phyloP scores from a whole-genome alignment of 2,888 invertebrate species.

The Heteromurus nitidus region DNA sequence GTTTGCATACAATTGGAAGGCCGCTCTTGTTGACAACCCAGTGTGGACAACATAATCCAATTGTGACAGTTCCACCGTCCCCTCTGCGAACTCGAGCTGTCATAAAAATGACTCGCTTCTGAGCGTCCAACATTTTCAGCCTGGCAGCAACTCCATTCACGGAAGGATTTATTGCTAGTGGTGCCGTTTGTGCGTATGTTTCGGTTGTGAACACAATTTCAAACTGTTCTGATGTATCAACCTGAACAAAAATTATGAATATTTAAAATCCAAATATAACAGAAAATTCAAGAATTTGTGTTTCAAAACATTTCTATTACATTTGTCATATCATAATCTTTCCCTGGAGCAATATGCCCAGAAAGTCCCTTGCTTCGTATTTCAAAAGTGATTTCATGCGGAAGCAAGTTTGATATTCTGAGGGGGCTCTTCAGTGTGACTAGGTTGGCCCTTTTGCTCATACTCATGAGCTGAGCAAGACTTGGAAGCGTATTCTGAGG shows the following conservation, averaged over 20 bases:
- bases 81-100: slow-evolving; percentile 81
- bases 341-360: slow-evolving; percentile 76
- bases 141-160: slow-evolving; percentile 80
- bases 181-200: slow-evolving; percentile 85
- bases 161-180: slow-evolving; percentile 78
- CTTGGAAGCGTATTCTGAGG: slow-evolving; percentile 61
- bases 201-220: slow-evolving; percentile 88
- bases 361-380: slow-evolving; percentile 75
- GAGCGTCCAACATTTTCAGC: slow-evolving; percentile 85
- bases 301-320: slow-evolving; percentile 73
- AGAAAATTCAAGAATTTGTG: neutral
- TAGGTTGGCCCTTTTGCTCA: slow-evolving; percentile 87
- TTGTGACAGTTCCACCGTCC: slow-evolving; percentile 81
- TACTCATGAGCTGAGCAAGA: slow-evolving; percentile 64
- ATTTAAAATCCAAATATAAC: neutral
- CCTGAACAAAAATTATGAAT: slow-evolving; percentile 76
- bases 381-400: slow-evolving; percentile 83
- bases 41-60: slow-evolving; percentile 79
- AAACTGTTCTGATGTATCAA: slow-evolving; percentile 83
- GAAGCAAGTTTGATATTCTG: slow-evolving; percentile 89
- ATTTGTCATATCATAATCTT: slow-evolving; percentile 75
- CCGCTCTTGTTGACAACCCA: slow-evolving; percentile 98
- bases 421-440: slow-evolving; percentile 90
- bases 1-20: slow-evolving; percentile 94
- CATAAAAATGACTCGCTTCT: slow-evolving; percentile 84